These are phyloP conservation scores for Hafferia zeledoni DNA, from an alignment of 2,797 vertebrate genomes.

Conservation along the genomic window DNA sequence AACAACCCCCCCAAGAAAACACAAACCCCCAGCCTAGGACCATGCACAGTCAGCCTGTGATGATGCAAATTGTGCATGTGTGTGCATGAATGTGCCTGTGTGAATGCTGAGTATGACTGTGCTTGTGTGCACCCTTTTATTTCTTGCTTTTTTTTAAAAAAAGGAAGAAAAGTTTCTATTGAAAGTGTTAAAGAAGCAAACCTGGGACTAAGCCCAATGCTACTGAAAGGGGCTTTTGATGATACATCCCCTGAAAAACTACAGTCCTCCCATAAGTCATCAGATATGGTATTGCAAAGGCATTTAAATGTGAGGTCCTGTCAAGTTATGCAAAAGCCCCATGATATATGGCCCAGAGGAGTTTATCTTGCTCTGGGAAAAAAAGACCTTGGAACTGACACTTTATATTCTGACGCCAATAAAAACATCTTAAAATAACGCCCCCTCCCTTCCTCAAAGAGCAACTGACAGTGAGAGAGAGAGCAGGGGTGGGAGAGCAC, in stretches of 20 bases:
- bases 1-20: background rate
- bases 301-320: conserved; percentile 79
- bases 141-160: background rate
- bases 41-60: background rate
- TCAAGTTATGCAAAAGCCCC: conserved; percentile 74
- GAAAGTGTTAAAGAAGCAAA: conserved; percentile 67
- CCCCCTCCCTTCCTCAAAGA: conserved; percentile 78
- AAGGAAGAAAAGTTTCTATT: conserved; percentile 54
- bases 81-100: background rate
- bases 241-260: conserved; percentile 65
- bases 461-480: conserved; percentile 73
- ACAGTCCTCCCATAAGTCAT: conserved; percentile 72
- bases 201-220: conserved; percentile 68
- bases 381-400: conserved; percentile 89
- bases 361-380: conserved; percentile 91
- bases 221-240: conserved; percentile 80
- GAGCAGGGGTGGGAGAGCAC: conserved; percentile 71
- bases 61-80: background rate
- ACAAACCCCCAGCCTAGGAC: background rate
- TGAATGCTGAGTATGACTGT: background rate
- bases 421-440: conserved; percentile 96
- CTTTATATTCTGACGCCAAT: conserved; percentile 88
- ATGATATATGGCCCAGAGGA: conserved; percentile 76
- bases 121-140: background rate
- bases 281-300: conserved; percentile 73